phyloP scores from a whole-genome alignment of 2,888 invertebrate species.

The Lasius fuliginosus region DNA sequence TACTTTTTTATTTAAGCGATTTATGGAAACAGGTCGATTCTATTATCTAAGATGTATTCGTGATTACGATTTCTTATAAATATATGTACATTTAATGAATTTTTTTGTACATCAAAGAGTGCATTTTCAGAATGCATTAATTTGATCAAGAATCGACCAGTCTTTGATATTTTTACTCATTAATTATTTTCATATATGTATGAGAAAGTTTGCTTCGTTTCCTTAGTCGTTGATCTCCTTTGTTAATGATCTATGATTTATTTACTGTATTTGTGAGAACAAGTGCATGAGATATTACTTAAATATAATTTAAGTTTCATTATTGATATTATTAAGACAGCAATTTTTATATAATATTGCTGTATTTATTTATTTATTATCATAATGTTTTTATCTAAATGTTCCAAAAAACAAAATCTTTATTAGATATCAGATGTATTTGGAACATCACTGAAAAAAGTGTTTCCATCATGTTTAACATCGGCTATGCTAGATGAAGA shows the following conservation, averaged over 20 bases:
- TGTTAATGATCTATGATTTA: conserved; percentile 1
- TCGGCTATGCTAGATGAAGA: not conserved
- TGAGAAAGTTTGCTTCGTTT: not conserved
- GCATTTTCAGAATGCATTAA: not conserved
- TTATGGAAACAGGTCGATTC: conserved; percentile 60
- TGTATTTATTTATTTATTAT: not conserved
- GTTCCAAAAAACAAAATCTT: not conserved
- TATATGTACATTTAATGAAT: not conserved
- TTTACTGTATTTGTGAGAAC: not conserved
- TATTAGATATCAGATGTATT: not conserved
- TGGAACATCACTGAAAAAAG: not conserved
- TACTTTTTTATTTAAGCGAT: conserved; percentile 55
- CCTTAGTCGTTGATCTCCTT: not conserved
- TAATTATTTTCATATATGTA: conserved; percentile 1
- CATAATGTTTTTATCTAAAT: not conserved
- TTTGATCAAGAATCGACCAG: conserved; percentile 23
- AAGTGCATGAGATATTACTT: conserved; percentile 11
- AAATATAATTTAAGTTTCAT: conserved; percentile 12
- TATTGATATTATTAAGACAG: not conserved
- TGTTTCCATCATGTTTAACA: not conserved
- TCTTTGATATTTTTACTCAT: conserved; percentile 41
- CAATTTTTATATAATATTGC: not conserved
- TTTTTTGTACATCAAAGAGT: not conserved
- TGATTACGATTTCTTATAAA: conserved; percentile 23
- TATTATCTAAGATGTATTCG: conserved; percentile 7